Percentiles rank a stretch among this genome's conserved stretches.
Evolutionary conservation across 1,140 invertebrate species (phyloP).

Genomic region (Brachionus angularis): DNA sequence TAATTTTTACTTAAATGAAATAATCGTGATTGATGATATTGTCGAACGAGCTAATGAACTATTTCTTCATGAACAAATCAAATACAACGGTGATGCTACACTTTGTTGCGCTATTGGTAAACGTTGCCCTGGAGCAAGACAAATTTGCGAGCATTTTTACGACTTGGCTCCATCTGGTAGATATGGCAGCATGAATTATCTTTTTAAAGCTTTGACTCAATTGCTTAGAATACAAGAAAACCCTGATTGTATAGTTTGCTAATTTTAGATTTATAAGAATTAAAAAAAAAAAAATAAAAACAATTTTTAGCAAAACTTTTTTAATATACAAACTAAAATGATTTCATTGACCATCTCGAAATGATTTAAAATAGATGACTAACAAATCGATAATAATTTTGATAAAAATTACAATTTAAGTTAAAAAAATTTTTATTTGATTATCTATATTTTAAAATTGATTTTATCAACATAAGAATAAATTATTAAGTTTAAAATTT

Average conservation of each 20-base stretch:
- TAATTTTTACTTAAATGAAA: conserved; percentile 65
- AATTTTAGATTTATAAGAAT: background rate
- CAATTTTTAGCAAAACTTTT: background rate
- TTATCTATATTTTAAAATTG: no score
- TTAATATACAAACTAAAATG: no score
- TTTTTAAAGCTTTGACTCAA: conserved; percentile 70
- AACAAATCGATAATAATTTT: no score
- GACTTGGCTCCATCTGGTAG: conserved; percentile 93
- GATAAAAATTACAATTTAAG: no score
- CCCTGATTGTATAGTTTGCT: conserved; percentile 41
- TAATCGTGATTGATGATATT: conserved; percentile 80
- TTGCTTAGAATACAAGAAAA: conserved; percentile 34
- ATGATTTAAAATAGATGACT: no score
- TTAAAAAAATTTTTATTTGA: no score
- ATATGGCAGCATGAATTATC: conserved; percentile 95
- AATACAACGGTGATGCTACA: conserved; percentile 26
- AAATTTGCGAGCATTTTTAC: conserved; percentile 84
- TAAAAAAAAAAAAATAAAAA: background rate
- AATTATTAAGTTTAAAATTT: no score
- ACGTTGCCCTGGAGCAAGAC: background rate
- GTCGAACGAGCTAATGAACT: conserved; percentile 89
- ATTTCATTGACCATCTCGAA: no score
- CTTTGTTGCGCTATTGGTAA: conserved; percentile 32
- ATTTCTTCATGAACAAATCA: conserved; percentile 90
- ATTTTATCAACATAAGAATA: no score